Evolutionary conservation across 2,113 vertebrate species (phyloP).

Genomic region (Alligator mississippiensis): DNA sequence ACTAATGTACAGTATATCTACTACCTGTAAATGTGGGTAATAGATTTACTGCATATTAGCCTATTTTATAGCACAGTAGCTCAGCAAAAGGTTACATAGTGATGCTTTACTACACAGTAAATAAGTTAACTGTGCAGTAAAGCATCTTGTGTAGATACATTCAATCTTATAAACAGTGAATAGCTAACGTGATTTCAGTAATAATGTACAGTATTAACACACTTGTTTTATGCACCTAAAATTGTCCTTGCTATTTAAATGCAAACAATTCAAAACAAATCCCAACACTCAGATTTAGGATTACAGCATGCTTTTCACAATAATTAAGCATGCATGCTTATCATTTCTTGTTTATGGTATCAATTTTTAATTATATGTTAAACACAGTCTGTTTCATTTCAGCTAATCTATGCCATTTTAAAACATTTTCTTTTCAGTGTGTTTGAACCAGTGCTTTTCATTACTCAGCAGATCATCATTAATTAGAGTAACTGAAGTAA

Average conservation of each 20-base stretch:
- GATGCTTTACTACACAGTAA: too few relatives aligned
- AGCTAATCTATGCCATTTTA: slow-evolving; percentile 20
- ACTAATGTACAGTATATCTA: too few relatives aligned
- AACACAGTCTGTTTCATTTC: slow-evolving; percentile 56
- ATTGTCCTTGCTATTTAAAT: neutral
- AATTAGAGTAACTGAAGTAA: neutral
- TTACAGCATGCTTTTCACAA: neutral
- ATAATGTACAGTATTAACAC: neutral
- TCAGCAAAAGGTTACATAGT: too few relatives aligned
- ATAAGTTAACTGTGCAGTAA: neutral
- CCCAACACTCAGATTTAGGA: slow-evolving; percentile 6
- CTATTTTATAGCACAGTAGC: too few relatives aligned
- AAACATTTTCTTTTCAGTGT: slow-evolving; percentile 59
- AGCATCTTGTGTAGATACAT: neutral
- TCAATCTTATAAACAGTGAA: neutral
- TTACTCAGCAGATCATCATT: slow-evolving; percentile 46
- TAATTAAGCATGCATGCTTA: slow-evolving; percentile 54
- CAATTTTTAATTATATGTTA: slow-evolving; percentile 59
- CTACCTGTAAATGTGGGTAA: too few relatives aligned
- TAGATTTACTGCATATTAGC: too few relatives aligned
- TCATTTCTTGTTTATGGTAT: slow-evolving; percentile 49
- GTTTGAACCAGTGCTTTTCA: slow-evolving; percentile 46
- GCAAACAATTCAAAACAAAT: slow-evolving; percentile 62
- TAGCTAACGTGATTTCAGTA: neutral
- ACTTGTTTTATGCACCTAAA: neutral